Percentiles rank a stretch among this genome's conserved stretches.
Conservation (phyloP, 2,113 vertebrate species). For the Leptosomus discolor region DNA sequence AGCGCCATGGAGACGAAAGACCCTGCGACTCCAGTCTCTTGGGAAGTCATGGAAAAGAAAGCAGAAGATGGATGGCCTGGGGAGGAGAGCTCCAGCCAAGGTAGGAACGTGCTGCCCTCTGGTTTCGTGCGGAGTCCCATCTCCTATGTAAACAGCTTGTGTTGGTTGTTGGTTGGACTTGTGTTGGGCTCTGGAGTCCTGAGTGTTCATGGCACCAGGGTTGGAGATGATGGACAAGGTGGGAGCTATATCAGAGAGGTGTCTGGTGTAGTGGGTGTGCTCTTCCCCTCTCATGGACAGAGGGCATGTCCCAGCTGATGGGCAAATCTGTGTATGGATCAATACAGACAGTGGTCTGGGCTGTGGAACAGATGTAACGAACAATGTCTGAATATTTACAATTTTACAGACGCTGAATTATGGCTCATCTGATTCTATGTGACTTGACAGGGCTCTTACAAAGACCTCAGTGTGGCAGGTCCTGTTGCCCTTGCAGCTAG, state of each 20-base stretch:
- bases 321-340: neutral
- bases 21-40: neutral
- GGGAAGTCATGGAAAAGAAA: neutral
- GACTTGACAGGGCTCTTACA: neutral
- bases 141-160: rapidly evolving
- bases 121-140: too few species aligned
- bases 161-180: neutral
- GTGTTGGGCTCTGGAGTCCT: neutral
- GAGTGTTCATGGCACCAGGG: neutral
- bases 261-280: neutral
- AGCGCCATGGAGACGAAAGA: neutral
- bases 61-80: neutral
- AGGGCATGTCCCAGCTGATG: neutral
- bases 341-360: neutral
- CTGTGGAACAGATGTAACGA: neutral
- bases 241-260: neutral
- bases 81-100: neutral
- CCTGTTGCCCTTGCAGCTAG: neutral
- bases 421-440: neutral
- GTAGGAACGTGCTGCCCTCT: neutral
- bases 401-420: neutral
- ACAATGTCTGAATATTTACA: neutral
- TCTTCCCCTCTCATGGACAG: neutral
- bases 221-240: neutral
- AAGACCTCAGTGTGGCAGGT: neutral